These are phyloP conservation scores for Cotesia glomerata DNA, from an alignment of 1,140 invertebrate genomes.

Conservation along the genomic window DNA sequence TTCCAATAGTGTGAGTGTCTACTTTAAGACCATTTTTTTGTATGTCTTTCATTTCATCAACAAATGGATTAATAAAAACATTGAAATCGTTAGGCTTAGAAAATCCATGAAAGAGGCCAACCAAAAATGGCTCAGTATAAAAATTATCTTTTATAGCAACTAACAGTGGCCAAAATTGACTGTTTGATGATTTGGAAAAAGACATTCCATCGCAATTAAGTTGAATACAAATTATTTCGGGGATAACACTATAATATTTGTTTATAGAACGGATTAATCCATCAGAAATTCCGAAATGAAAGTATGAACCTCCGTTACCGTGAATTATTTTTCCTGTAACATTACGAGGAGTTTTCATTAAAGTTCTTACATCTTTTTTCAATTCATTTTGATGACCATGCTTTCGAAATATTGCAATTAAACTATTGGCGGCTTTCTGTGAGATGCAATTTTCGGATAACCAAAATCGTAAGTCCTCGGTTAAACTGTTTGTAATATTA, in stretches of 20 bases:
- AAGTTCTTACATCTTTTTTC: slow-evolving; percentile 8
- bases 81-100: slow-evolving; percentile 31
- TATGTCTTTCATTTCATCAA: slow-evolving; percentile 18
- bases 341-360: slow-evolving; percentile 25
- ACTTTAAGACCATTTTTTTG: slow-evolving; percentile 2
- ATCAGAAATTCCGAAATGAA: slow-evolving; percentile 10
- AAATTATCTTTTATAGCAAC: slow-evolving; percentile 26
- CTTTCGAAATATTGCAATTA: slow-evolving; percentile 15
- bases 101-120: slow-evolving; percentile 28
- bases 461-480: slow-evolving; percentile 15
- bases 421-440: background rate
- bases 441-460: slow-evolving; percentile 10
- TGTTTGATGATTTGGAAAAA: slow-evolving; percentile 27
- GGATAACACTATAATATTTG: slow-evolving; percentile 11
- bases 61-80: slow-evolving; percentile 29
- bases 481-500: background rate
- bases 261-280: slow-evolving; percentile 11
- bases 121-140: slow-evolving; percentile 31
- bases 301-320: slow-evolving; percentile 5
- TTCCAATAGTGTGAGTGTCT: background rate
- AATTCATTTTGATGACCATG: slow-evolving; percentile 3
- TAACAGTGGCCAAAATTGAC: slow-evolving; percentile 27
- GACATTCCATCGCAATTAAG: slow-evolving; percentile 30
- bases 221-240: slow-evolving; percentile 10
- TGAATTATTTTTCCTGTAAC: background rate